These are phyloP conservation scores for Ferdinandea cuprea DNA, from an alignment of 2,888 invertebrate genomes.

Conservation along the genomic window DNA sequence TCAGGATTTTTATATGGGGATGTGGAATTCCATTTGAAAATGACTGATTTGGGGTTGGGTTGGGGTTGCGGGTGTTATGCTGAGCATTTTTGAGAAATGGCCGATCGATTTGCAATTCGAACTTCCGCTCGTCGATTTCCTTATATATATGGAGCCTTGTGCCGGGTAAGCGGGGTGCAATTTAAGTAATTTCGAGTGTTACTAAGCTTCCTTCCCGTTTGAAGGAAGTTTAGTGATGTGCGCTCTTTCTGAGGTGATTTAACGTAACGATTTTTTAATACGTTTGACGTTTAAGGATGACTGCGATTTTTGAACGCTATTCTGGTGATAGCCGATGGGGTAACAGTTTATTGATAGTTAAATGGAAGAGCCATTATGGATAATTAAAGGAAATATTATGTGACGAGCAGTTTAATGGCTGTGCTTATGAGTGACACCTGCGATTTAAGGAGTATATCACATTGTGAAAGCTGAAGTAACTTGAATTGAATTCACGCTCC, in stretches of 20 bases:
- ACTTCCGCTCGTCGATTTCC: conserved; percentile 13
- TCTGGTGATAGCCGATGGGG: background rate
- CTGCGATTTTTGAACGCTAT: background rate
- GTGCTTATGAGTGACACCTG: background rate
- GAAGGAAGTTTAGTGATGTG: background rate
- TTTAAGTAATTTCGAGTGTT: conserved; percentile 20
- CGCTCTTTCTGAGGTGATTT: conserved; percentile 27
- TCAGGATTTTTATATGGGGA: conserved; percentile 19
- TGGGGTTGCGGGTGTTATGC: conserved; percentile 3
- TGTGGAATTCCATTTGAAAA: conserved; percentile 4
- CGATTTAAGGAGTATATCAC: background rate
- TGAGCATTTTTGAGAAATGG: conserved; percentile 35
- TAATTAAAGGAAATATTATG: no score
- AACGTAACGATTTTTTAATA: conserved; percentile 15
- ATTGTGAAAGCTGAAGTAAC: background rate
- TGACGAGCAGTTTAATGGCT: no score
- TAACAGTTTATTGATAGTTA: background rate
- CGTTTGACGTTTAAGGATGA: background rate
- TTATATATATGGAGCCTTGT: background rate
- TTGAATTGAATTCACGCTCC: conserved; percentile 2
- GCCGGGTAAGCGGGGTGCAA: no score
- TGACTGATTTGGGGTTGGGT: background rate
- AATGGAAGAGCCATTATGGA: background rate
- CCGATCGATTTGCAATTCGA: conserved; percentile 53
- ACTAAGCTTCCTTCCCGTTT: conserved; percentile 7